Evolutionary conservation across 2,888 invertebrate genomes (phyloP), one percentile per base, ranked within the genome.

Genomic region (Nomada goodeniana): DNA sequence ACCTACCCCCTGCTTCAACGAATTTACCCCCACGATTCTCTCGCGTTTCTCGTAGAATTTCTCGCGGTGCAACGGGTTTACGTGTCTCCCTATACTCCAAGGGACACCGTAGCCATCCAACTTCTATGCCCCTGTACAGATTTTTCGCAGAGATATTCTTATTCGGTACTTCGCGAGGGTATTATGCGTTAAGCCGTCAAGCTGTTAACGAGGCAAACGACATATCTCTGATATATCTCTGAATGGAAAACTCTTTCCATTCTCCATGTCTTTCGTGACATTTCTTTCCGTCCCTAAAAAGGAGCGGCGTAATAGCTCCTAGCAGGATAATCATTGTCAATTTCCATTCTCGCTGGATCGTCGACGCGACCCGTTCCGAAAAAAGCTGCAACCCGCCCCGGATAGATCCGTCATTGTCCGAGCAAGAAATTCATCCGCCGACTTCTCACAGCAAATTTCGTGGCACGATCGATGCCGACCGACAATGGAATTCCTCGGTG

Each of bases 371-470:
- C 23, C 57, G 42, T 67, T 44, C 60, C 18, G 23, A 23, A 57
- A 57, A 50, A 64, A 29, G 42, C n/a, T 52, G 47, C 47, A 47
- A 47, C 47, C 20, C 47, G 20, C n/a, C 23, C 42, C 9, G 26
- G 11, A 18, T 53, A 20, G 61, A 79, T 79, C 69, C 69, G 29
- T 79, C 79, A 65, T 69, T 75, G 75, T 70, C 59, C 44, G 78
- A 57, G 68, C 68, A 63, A 68, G 78, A 78, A 78, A 74, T 78
- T 68, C 69, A 9, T 18, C n/a, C 47, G 59, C 44, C 75, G 79
- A 79, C 65, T 79, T 76, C 70, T 71, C 70, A 70, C 60, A 36
- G 44, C 52, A 53, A 53, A 77, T 84, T 84, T 84, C 64, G n/a
- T 72, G 68, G 69, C 74, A 64, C 63, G 63, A 26, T 23, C 64